Conservation (phyloP, 2,888 invertebrate species). For the Parasteatoda lunata region DNA sequence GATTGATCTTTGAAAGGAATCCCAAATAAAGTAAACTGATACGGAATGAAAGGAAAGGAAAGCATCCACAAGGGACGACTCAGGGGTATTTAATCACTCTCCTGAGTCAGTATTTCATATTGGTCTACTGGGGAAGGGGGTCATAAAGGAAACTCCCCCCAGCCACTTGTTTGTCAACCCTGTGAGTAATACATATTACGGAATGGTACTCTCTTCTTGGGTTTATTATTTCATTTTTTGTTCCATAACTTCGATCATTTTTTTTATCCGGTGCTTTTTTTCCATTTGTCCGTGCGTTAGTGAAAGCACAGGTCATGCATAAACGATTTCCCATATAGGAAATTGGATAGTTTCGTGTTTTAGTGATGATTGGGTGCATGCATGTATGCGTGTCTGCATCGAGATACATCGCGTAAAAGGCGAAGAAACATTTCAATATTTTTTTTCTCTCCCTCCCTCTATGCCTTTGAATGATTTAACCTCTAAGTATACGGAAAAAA, state of each 20-base stretch:
- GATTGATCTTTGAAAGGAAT: no score
- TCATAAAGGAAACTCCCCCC: slow-evolving; percentile 14
- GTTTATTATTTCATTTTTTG: background rate
- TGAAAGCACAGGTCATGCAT: slow-evolving; percentile 62
- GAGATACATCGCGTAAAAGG: no score
- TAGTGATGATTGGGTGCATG: slow-evolving; percentile 59
- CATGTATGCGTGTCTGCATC: slow-evolving; percentile 31
- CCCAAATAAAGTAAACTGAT: no score
- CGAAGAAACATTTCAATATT: background rate
- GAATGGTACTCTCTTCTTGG: slow-evolving; percentile 31
- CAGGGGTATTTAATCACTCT: slow-evolving; percentile 58
- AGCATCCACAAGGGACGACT: slow-evolving; percentile 18
- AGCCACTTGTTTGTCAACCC: slow-evolving; percentile 66
- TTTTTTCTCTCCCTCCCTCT: slow-evolving; percentile 7
- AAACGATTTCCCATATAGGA: slow-evolving; percentile 61
- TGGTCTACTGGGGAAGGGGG: slow-evolving; percentile 17
- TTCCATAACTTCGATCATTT: slow-evolving; percentile 42
- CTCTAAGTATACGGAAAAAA: no score
- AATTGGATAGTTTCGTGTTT: slow-evolving; percentile 64
- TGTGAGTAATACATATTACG: slow-evolving; percentile 51
- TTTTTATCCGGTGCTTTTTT: slow-evolving; percentile 10
- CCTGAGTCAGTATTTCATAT: slow-evolving; percentile 43
- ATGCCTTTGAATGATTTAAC: no score
- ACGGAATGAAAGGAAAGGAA: background rate
- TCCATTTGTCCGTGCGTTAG: slow-evolving; percentile 22